Base-by-base conservation (phyloP, 1,140 invertebrate genomes). In the Medauroidea extradentata region DNA sequence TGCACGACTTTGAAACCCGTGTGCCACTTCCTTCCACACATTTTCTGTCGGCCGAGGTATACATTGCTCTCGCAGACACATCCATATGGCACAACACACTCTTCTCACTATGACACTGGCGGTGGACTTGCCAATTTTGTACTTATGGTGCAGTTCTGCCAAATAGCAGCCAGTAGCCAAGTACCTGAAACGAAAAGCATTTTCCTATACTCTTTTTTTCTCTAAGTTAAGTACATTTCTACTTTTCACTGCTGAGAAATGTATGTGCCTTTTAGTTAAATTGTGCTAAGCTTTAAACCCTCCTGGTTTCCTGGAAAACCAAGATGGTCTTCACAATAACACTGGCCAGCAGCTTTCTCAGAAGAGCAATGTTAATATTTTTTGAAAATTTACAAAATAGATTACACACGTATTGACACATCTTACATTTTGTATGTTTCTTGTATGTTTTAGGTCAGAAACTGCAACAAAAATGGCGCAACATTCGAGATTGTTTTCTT, bases 61-160 rank as follows among this genome's bases (percentile, higher is more conserved):
- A 57, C 59, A 63, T 42, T 53, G 49, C 52, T 59, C 46, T 58
- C 62, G 57, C 57, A 70, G 62, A 42, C 41, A 41, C 19, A 52
- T 58, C 69, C 68, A 73, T 63, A 71, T 69, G 50, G 62, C 43
- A 43, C 41, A 62, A 50, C 65, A 71, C 18, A 71, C 67, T 59
- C 65, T 59, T 23, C 60, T 65, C 51, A 71, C 59, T 61, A 68
- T 67, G 27, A 49, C 54, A 49, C 61, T 63, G 52, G 65, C 61
- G 44, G 69, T 72, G 52, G 68, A 65, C 41, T 61, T 58, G 58
- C 63, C 67, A 62, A 71, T 65, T 64, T 63, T 69, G 67, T 66
- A 71, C 54, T 38, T 67, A 57, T 68, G 67, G 62, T 69, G 64
- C 46, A 72, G 63, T 57, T 70, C 69, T 57, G 62, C 67, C 57